Base-by-base conservation (phyloP, 1,140 invertebrate genomes). In the Dolichoris vasculosae region DNA sequence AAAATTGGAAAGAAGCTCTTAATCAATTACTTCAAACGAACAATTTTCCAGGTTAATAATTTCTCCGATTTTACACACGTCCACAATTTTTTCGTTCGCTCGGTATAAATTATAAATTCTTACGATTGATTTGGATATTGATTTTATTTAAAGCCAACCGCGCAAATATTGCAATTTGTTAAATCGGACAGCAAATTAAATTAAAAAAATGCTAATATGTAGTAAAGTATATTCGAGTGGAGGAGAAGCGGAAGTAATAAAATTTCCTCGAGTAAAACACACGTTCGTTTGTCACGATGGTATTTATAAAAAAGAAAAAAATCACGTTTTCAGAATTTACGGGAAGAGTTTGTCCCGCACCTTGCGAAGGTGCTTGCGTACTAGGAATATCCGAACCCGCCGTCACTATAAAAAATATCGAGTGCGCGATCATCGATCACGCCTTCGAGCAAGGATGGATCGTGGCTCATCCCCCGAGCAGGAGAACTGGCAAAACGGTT, bases 331-430 rank as follows among this genome's bases (percentile, higher is more conserved):
- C 63, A 95, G 99, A 99, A 93, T 99, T 99, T 91, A 99, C 99
- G 76, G 99, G 99, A 7, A 94, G 99, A 89, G 98, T 99, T 17
- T 99, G 99, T 92, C 99, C 99, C 20, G 99, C 99, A 26, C 99
- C 99, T 7, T 99, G 99, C 94, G 99, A 99, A 95, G 99, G 98
- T 71, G 97, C 99, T 4, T 99, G 99, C 94, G 98, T 99, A 30
- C 92, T 99, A 78, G 98, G 98, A 48, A 99, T 99, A 89, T 98
- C 97, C 71, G 97, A 98, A 89, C 98, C 98, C 7, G 95, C 99
- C 17, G 99, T 99, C 2, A 99, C 99, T 48, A 99, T 99, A 90
- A 99, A 99, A 92, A 99, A 99, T 91, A 99, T 99, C 88, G 99
- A 99, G 94, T 99, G 98, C 92, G 96, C 98, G 38, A 99, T 99